Evolutionary conservation across 2,888 invertebrate genomes (phyloP).

Genomic region (Drosophila maculinotata): DNA sequence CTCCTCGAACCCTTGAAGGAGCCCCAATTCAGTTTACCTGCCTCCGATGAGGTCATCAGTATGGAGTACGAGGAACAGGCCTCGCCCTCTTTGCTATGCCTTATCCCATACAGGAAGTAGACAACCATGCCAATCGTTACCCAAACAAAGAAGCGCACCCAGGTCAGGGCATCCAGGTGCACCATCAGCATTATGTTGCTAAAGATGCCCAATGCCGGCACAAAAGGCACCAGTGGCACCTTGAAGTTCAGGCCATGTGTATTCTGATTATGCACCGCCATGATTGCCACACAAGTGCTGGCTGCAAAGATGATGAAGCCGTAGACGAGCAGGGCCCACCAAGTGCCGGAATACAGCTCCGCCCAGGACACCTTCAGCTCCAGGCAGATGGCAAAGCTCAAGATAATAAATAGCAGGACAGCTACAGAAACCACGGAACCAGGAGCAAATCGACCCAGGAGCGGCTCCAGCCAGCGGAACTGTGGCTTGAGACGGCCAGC

Average conservation of each 20-base stretch:
- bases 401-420: conserved; percentile 89
- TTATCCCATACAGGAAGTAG: conserved; percentile 94
- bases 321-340: conserved; percentile 90
- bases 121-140: conserved; percentile 93
- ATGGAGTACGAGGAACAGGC: conserved; percentile 87
- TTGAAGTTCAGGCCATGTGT: conserved; percentile 90
- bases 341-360: conserved; percentile 86
- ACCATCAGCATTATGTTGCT: conserved; percentile 94
- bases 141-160: conserved; percentile 94
- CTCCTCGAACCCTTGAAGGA: conserved; percentile 84
- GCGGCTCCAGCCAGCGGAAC: conserved; percentile 90
- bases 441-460: conserved; percentile 90
- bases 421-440: conserved; percentile 90
- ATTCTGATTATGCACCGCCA: conserved; percentile 91
- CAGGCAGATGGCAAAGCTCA: conserved; percentile 90
- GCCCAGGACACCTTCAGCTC: conserved; percentile 88
- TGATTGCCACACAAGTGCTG: conserved; percentile 89
- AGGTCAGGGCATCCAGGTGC: conserved; percentile 91
- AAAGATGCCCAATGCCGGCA: conserved; percentile 92
- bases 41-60: conserved; percentile 88
- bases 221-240: conserved; percentile 92
- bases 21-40: conserved; percentile 88
- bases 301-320: conserved; percentile 88
- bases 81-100: conserved; percentile 92
- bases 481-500: conserved; percentile 91